A percentile compares a stretch with the other conserved stretches of the same genome.
phyloP scores from a whole-genome alignment of 2,888 invertebrate genomes.

The Microplitis deprimator region DNA sequence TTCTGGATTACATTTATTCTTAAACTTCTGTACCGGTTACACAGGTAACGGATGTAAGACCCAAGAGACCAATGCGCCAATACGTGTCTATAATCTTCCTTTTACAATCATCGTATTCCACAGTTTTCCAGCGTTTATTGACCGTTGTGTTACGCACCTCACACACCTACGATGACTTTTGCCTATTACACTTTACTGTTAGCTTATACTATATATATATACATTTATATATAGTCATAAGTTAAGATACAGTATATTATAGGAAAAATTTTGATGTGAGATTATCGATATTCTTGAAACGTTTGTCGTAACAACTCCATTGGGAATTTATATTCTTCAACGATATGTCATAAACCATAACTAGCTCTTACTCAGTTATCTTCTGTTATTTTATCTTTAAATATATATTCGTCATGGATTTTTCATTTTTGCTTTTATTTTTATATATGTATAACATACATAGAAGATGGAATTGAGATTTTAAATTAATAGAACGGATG shows the following conservation, averaged over 20 bases:
- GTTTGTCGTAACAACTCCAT: slow-evolving; percentile 52
- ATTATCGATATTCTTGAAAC: slow-evolving; percentile 9
- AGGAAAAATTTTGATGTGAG: not conserved
- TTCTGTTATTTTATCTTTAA: not conserved
- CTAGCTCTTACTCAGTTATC: not conserved
- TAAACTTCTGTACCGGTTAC: slow-evolving; percentile 54
- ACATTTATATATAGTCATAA: not conserved
- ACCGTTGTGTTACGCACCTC: slow-evolving; percentile 14
- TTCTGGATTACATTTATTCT: slow-evolving; percentile 70
- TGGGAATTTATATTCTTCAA: slow-evolving; percentile 57
- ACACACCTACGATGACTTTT: not conserved
- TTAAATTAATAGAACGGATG: not conserved
- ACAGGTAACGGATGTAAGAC: slow-evolving; percentile 48
- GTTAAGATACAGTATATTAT: not conserved
- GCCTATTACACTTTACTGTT: not conserved
- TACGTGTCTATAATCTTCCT: slow-evolving; percentile 69
- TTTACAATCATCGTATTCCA: slow-evolving; percentile 42
- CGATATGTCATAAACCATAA: slow-evolving; percentile 57
- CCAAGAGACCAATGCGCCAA: slow-evolving; percentile 69
- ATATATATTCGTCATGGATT: not conserved
- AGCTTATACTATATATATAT: not conserved
- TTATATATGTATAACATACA: not conserved
- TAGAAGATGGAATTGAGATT: not conserved
- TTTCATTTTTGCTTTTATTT: not conserved
- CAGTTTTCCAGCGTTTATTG: slow-evolving; percentile 17